Evolutionary conservation across 2,797 vertebrate genomes (phyloP).

Genomic region (Gobionotothen gibberifrons): DNA sequence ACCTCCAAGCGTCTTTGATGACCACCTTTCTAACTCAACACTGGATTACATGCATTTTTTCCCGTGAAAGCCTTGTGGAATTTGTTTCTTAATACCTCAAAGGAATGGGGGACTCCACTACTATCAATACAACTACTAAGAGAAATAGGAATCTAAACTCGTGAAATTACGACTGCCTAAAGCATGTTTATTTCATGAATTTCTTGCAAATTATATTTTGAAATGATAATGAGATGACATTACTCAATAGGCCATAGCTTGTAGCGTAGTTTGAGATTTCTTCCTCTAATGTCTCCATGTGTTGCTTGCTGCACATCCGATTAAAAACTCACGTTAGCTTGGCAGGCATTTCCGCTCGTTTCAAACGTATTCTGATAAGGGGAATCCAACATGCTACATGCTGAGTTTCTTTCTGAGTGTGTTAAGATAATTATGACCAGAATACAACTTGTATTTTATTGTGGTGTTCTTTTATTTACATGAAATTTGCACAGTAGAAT

Average conservation of each 20-base stretch:
- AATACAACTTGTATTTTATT: neutral
- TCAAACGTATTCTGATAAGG: slow-evolving; percentile 7
- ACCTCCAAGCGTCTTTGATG: neutral
- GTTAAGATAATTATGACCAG: neutral
- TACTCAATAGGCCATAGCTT: neutral
- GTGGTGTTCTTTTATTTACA: slow-evolving; percentile 17
- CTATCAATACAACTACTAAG: neutral
- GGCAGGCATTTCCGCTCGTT: neutral
- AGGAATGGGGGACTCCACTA: neutral
- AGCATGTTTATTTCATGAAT: neutral
- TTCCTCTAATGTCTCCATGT: neutral
- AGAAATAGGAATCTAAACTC: neutral
- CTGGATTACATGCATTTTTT: neutral
- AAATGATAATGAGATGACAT: neutral
- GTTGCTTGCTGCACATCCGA: neutral
- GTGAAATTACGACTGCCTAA: neutral
- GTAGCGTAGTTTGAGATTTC: neutral
- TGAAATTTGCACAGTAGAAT: neutral
- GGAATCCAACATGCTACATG: slow-evolving; percentile 11
- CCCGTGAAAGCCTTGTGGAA: neutral
- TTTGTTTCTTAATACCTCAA: too few relatives aligned
- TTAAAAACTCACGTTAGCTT: neutral
- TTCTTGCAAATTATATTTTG: neutral
- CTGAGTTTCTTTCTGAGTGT: neutral
- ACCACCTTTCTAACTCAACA: neutral